These are phyloP conservation scores for Astyanax mexicanus DNA, from an alignment of 2,797 vertebrate species.

Conservation along the genomic window DNA sequence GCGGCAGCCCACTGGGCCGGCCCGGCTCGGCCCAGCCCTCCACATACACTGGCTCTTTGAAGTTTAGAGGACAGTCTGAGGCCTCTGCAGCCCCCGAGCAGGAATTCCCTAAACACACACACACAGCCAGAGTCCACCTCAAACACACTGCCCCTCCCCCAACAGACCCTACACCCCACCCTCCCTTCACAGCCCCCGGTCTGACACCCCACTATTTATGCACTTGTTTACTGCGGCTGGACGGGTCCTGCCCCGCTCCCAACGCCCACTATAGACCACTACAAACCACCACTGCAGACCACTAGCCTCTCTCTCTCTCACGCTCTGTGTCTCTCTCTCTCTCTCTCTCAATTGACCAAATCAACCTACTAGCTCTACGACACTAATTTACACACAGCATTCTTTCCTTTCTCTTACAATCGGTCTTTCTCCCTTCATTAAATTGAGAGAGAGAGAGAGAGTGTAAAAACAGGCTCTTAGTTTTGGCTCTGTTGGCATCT, in stretches of 20 bases:
- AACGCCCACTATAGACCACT: constrained; percentile 39
- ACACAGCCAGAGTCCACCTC: constrained; percentile 60
- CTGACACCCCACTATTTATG: constrained; percentile 63
- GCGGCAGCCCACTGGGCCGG: background rate
- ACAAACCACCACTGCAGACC: too few species aligned
- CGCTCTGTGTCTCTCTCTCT: constrained; percentile 45
- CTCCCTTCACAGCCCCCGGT: constrained; percentile 30
- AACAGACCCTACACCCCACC: background rate
- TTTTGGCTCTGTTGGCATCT: too few species aligned
- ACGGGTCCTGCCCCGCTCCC: too few species aligned
- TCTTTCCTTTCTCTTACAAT: background rate
- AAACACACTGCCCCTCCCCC: constrained; percentile 62
- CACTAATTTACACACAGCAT: constrained; percentile 5
- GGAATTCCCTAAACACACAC: background rate
- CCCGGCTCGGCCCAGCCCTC: too few species aligned
- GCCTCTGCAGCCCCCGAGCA: constrained; percentile 66
- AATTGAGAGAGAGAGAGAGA: too few species aligned
- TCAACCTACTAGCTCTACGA: constrained; percentile 24
- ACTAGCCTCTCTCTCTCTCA: too few species aligned
- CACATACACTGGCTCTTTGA: constrained; percentile 51
- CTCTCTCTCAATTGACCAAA: constrained; percentile 50
- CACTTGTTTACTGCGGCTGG: background rate
- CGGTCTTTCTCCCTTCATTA: too few species aligned
- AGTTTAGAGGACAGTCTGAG: constrained; percentile 52
- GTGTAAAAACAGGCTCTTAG: too few species aligned